phyloP scores from a whole-genome alignment of 2,797 vertebrate species.

The Ctenochaetus hawaiiensis region DNA sequence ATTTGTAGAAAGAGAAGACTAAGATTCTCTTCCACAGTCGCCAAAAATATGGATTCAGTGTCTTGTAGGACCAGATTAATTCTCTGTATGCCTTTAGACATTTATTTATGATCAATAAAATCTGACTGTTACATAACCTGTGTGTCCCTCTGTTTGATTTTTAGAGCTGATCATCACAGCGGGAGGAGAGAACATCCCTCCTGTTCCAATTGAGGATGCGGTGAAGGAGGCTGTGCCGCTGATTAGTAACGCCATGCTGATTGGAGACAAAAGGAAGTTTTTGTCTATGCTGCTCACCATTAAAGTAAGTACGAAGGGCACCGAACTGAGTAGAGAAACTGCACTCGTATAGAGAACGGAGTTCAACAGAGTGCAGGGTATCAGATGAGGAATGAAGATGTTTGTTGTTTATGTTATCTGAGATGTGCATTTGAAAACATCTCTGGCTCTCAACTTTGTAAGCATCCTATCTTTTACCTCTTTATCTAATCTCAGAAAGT shows the following conservation, averaged over 20 bases:
- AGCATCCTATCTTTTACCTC: background rate
- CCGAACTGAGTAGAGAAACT: background rate
- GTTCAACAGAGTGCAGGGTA: background rate
- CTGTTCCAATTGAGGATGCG: conserved; percentile 90
- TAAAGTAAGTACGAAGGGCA: conserved; percentile 84
- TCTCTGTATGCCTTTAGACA: background rate
- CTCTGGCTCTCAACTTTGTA: background rate
- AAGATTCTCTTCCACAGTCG: background rate
- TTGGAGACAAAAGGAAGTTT: conserved; percentile 94
- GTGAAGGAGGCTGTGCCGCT: conserved; percentile 91
- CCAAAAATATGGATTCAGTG: background rate
- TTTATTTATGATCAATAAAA: background rate
- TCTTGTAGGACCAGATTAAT: background rate
- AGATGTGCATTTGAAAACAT: conserved; percentile 1
- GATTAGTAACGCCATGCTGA: conserved; percentile 93
- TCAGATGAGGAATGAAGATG: conserved; percentile 10
- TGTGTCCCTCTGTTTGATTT: conserved; percentile 33
- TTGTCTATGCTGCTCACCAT: conserved; percentile 92
- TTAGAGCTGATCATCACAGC: conserved; percentile 96
- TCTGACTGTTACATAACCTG: background rate
- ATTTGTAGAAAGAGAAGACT: background rate
- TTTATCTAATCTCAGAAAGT: conserved; percentile 14
- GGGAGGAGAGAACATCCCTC: conserved; percentile 92
- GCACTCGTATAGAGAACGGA: background rate
- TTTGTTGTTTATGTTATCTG: background rate